Base-by-base conservation (phyloP, 2,797 vertebrate species). In the Avahi laniger region DNA sequence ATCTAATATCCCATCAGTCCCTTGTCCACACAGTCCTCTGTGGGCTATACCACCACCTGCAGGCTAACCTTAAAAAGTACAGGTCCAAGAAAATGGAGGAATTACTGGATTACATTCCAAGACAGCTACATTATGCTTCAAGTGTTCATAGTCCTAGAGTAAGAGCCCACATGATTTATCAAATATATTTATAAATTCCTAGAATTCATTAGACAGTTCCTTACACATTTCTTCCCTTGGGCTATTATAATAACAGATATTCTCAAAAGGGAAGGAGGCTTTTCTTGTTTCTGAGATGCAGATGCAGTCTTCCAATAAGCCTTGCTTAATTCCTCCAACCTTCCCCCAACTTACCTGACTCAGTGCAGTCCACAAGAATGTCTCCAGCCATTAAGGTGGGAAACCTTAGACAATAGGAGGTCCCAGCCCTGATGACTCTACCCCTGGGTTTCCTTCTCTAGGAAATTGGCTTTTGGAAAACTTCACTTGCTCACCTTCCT, bases 11-110 rank as follows among this genome's bases (percentile, higher is more conserved):
- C 48, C 30, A 35, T 87, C 35, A 12, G 33, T 14, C 85, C 28
- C 14, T 15, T 59, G 67, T 43, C 76, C 70, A 2, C 52, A 54
- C 46, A 52, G 65, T 75, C 96, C 97, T 96, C 86, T 96, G 70
- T 79, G 93, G 94, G 70, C 89, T 96, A 92, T 43, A 96, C 0
- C 94, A 82, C 97, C 97, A 97, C 96, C 97, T 98, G 61, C 96
- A 97, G 97, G 96, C 86, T 95, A 96, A 54, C 26, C 14, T 83
- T 70, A 73, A 87, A 73, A 96, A 89, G 83, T 97, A 79, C 97
- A 97, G 48, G 54, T 28, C 54, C 61, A 63, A 93, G 70, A 69
- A 80, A 92, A 75, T 17, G 22, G 91, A 73, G 48, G 84, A 35
- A n/a, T 83, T 86, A 54, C 82, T 81, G 48, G 65, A 24, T 59